Base-by-base conservation (phyloP, 1,140 invertebrate genomes). In the Bombus impatiens region DNA sequence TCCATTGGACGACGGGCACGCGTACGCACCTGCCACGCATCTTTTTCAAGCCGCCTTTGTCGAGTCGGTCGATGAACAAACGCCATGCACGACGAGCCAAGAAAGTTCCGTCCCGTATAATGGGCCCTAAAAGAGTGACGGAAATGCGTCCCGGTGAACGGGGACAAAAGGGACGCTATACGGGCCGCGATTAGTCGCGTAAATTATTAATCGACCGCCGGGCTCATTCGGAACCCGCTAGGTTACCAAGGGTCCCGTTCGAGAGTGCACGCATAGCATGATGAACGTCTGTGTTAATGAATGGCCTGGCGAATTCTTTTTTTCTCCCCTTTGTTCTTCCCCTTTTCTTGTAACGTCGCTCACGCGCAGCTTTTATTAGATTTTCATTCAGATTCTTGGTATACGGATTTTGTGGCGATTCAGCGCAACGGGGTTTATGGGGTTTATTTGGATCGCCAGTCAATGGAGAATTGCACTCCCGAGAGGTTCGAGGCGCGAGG, bases 11-110 rank as follows among this genome's bases (percentile, higher is more conserved):
- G 91, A 78, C 81, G 37, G 94, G 94, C 94, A 95, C 94, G 94
- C 94, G 94, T 91, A 91, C 92, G 92, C 94, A 94, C 94, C 94
- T 94, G 94, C 93, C 93, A 91, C 89, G 90, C 93, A 93, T 94
- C 92, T 92, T 94, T 93, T 93, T 89, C 85, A 82, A 90, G 86
- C 76, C 87, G 92, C 90, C 93, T 94, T 93, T 94, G 92, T 92
- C 91, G 90, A 88, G 88, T 89, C 92, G 90, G 88, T 82, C 86
- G 62, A 59, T 28, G 90, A 90, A 87, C 89, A 81, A 91, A 87
- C 77, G 37, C 78, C 79, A 72, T 87, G 83, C 78, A 67, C 82
- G 67, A 32, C 82, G 59, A 86, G 86, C 86, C 78, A 82, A 82
- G 77, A 84, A 88, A 86, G 76, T 84, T 87, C 70, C 76, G 53